Conservation (phyloP, 1,140 invertebrate genomes). For the Macrobrachium nipponense region DNA sequence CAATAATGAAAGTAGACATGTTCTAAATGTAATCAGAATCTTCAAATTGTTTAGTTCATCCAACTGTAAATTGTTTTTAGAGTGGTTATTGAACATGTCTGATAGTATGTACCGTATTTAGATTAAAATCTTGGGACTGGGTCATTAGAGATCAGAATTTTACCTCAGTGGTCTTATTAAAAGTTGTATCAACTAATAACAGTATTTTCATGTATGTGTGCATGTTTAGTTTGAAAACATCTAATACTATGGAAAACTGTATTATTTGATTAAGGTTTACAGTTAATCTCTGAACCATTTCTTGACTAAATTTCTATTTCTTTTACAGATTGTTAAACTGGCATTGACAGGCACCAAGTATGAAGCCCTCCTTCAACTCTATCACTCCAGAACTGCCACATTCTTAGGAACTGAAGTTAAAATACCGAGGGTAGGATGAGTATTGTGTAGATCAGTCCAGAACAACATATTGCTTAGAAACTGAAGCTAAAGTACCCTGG, state of each 20-base stretch:
- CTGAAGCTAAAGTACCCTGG: neutral
- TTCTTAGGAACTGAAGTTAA: constrained; percentile 29
- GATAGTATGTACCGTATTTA: too few species aligned
- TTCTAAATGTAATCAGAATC: too few species aligned
- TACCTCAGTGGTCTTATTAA: too few species aligned
- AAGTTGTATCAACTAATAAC: too few species aligned
- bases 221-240: neutral
- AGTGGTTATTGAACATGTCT: too few species aligned
- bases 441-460: neutral
- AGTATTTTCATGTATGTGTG: neutral
- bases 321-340: constrained; percentile 32
- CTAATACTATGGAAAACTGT: neutral
- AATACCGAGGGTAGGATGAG: constrained; percentile 14
- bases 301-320: neutral
- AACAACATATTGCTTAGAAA: neutral
- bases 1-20: too few species aligned
- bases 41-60: too few species aligned
- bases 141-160: too few species aligned
- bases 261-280: neutral
- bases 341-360: constrained; percentile 38
- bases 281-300: neutral
- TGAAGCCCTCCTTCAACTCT: constrained; percentile 36
- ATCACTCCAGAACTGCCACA: constrained; percentile 23
- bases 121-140: too few species aligned
- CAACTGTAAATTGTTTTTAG: too few species aligned